Conservation (phyloP, 2,113 vertebrate species). For the Anguilla rostrata region DNA sequence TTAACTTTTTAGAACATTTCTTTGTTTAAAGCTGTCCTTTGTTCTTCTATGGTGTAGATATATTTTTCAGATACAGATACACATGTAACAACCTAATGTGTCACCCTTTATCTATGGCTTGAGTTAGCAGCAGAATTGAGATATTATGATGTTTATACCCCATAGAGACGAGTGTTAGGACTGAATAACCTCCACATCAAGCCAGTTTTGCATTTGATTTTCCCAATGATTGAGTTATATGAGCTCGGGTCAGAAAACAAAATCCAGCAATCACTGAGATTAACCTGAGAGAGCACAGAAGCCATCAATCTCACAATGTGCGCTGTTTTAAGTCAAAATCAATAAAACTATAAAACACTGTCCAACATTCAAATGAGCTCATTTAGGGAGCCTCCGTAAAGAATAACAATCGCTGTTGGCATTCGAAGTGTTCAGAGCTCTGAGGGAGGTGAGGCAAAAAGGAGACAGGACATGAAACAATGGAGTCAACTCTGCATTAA, state of each 20-base stretch:
- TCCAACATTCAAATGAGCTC: constrained; percentile 37
- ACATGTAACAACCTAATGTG: neutral
- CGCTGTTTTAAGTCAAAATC: constrained; percentile 25
- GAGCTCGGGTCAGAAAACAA: constrained; percentile 25
- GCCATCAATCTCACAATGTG: constrained; percentile 29
- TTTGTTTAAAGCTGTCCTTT: neutral
- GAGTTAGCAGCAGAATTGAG: neutral
- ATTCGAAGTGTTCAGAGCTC: neutral
- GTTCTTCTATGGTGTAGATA: neutral
- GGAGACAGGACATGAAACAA: neutral
- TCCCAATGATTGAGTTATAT: constrained; percentile 24
- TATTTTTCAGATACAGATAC: neutral
- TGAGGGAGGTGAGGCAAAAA: neutral
- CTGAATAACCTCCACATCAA: constrained; percentile 17
- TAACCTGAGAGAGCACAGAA: constrained; percentile 30
- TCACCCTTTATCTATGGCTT: neutral
- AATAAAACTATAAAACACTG: constrained; percentile 32
- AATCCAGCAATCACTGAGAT: constrained; percentile 31
- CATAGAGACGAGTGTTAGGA: neutral
- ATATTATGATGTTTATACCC: constrained; percentile 17
- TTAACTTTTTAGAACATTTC: neutral
- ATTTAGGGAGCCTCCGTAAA: constrained; percentile 22
- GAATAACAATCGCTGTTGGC: constrained; percentile 22
- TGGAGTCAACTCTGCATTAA: neutral
- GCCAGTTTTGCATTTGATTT: constrained; percentile 26